Conservation (phyloP, 2,113 vertebrate genomes). For the Pterocles burchelli region DNA sequence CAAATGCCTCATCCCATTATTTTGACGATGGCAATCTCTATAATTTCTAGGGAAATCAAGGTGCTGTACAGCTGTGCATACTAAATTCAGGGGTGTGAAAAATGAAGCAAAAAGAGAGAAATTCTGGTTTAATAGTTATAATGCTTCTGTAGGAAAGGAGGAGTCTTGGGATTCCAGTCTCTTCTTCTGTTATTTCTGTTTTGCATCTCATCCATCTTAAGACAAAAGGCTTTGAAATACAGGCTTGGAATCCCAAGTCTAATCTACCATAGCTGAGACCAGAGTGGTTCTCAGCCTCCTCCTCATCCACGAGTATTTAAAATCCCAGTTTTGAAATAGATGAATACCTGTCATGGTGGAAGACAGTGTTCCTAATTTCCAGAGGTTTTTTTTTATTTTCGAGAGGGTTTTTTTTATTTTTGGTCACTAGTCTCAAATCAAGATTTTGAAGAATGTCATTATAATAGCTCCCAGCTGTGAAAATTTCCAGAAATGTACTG, state of each 20-base stretch:
- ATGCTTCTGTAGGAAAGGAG: background rate
- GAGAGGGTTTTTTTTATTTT: background rate
- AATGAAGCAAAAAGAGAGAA: background rate
- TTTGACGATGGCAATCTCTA: background rate
- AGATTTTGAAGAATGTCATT: background rate
- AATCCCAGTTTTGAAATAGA: background rate
- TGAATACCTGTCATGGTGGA: background rate
- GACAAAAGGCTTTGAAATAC: background rate
- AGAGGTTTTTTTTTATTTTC: background rate
- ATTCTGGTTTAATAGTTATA: background rate
- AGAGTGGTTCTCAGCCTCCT: background rate
- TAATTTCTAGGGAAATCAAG: slow-evolving; percentile 26
- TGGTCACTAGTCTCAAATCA: background rate
- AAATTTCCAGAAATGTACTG: background rate
- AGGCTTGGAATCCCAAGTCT: background rate
- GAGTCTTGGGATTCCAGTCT: background rate
- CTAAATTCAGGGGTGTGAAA: background rate
- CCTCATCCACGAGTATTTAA: background rate
- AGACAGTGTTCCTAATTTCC: background rate
- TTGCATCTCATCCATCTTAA: background rate
- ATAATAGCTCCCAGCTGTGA: background rate
- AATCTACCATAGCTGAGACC: background rate
- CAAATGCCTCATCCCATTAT: slow-evolving; percentile 5
- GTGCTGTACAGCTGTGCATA: background rate
- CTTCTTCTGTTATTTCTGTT: background rate